Evolutionary conservation across 2,113 vertebrate genomes (phyloP).

Genomic region (Micromys minutus): DNA sequence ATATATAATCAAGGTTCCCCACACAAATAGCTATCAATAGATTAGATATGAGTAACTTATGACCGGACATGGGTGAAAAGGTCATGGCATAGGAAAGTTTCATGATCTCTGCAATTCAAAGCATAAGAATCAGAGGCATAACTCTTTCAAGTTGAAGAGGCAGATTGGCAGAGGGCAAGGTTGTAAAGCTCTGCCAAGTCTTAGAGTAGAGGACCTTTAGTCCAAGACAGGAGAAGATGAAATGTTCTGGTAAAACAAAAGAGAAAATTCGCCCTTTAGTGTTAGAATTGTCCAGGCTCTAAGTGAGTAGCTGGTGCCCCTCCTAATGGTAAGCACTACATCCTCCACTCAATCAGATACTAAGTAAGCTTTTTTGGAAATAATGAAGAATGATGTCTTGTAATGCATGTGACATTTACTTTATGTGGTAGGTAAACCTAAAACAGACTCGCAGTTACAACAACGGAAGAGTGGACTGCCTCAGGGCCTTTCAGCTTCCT

Average conservation of each 20-base stretch:
- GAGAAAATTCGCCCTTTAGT: not conserved
- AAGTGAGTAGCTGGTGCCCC: not conserved
- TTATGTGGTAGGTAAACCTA: not conserved
- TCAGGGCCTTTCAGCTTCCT: not conserved
- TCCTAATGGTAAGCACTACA: accelerated
- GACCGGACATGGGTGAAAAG: not conserved
- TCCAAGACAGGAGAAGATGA: not conserved
- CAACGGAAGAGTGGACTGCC: not conserved
- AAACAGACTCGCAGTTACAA: not conserved
- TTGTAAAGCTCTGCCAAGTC: not conserved
- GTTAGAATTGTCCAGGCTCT: not conserved
- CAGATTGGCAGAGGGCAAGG: accelerated
- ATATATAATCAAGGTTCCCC: not conserved
- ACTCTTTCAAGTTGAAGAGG: not conserved
- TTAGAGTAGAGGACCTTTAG: not conserved
- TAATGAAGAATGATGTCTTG: not conserved
- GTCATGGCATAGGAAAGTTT: not conserved
- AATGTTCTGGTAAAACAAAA: not conserved
- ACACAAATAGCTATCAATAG: not conserved
- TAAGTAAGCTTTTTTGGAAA: not conserved
- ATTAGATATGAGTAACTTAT: not conserved
- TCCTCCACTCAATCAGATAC: not conserved
- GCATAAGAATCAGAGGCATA: not conserved
- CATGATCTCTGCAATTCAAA: not conserved
- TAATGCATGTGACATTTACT: not conserved